phyloP scores from a whole-genome alignment of 2,888 invertebrate genomes.

The Nesidiocoris tenuis region DNA sequence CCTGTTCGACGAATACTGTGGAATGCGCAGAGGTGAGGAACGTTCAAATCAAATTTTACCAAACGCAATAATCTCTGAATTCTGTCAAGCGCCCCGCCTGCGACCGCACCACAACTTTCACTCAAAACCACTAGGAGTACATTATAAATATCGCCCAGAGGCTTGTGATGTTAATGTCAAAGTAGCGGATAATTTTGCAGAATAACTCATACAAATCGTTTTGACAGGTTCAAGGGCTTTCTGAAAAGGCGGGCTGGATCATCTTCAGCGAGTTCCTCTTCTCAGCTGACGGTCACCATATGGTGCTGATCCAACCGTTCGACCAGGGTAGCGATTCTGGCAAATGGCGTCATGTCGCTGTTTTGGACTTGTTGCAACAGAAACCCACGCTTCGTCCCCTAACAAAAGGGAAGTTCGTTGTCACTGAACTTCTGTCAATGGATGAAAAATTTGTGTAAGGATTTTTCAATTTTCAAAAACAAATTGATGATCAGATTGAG shows the following conservation, averaged over 20 bases:
- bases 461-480: too few relatives aligned
- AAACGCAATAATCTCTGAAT: too few relatives aligned
- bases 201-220: slow-evolving; percentile 7
- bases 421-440: slow-evolving; percentile 74
- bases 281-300: slow-evolving; percentile 62
- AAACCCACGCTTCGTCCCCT: slow-evolving; percentile 53
- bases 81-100: too few relatives aligned
- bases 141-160: too few relatives aligned
- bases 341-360: slow-evolving; percentile 65
- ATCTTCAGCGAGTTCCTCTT: slow-evolving; percentile 60
- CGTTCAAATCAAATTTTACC: too few relatives aligned
- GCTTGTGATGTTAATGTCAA: too few relatives aligned
- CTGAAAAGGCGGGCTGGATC: slow-evolving; percentile 64
- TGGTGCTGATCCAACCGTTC: slow-evolving; percentile 73
- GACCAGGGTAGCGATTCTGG: slow-evolving; percentile 54
- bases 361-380: slow-evolving; percentile 57
- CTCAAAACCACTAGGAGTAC: too few relatives aligned
- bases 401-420: slow-evolving; percentile 67
- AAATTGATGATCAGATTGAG: too few relatives aligned
- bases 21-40: slow-evolving; percentile 49
- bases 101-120: too few relatives aligned
- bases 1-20: slow-evolving; percentile 60
- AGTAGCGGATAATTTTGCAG: too few relatives aligned
- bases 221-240: slow-evolving; percentile 44
- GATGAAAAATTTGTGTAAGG: slow-evolving; percentile 70